Base-by-base conservation (phyloP, 2,797 vertebrate species). In the Phylloscopus collybita region DNA sequence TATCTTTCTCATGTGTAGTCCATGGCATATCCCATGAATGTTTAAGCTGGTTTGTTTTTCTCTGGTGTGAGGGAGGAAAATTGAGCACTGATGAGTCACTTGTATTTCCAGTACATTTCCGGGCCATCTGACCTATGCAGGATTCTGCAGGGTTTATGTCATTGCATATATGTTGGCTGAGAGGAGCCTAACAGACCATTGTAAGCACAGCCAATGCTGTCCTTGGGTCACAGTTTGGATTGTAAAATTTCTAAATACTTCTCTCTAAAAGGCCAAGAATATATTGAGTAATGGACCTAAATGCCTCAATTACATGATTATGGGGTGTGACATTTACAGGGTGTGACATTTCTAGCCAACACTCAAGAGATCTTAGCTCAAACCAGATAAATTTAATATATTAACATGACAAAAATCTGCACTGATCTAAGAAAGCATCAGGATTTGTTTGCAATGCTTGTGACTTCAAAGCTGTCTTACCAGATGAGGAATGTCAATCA, bases 121-220 rank as follows among this genome's bases (percentile, higher is more conserved):
- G 75, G 85, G 44, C 67, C 36, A 21, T 79, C 82, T 95, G 91
- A 95, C 81, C 90, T 47, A 26, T 76, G 34, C 51, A 84, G 54
- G 60, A 95, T 95, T 90, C 86, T 80, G 80, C 40, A 84, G 32
- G 20, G 29, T 49, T 87, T 93, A 51, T 76, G 67, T 94, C 71
- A 82, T 67, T 89, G 53, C 38, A 76, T 94, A 5, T 75, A 45
- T 2, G 5, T 57, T 76, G 36, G 17, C 83, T 90, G 53, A 86
- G 40, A 81, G 80, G 65, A 92, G 21, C 45, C 44, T 76, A 70
- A 57, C 18, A 56, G 49, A 22, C 56, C 60, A 30, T 16, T 92
- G 25, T 81, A 45, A 73, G 47, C 42, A 50, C n/a, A 83, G 59
- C 76, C 84, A 96, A 67, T 36, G 9, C 62, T 75, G 62, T 85